Conservation (phyloP, 37 sponge, comb jelly and placozoan species). For the Haliclona indistincta region DNA sequence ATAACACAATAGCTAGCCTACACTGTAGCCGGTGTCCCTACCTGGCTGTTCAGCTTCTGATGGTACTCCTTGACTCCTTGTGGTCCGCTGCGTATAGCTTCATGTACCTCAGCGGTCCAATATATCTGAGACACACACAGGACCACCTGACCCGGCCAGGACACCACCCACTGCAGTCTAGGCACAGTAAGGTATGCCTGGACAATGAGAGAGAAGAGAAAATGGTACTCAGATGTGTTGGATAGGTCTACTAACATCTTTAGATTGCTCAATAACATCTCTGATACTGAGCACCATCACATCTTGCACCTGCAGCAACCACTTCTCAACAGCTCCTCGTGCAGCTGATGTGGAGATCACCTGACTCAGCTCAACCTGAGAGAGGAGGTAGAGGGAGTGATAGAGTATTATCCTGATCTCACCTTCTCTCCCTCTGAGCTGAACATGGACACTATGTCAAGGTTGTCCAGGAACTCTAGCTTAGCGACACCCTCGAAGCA, state of each 20-base stretch:
- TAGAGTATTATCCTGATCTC: not conserved
- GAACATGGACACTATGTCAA: constrained; percentile 93
- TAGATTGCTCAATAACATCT: constrained; percentile 79
- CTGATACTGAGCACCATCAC: constrained; percentile 80
- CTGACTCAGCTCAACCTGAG: constrained; percentile 67
- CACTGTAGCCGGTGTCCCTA: constrained; percentile 4
- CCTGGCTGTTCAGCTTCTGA: constrained; percentile 76
- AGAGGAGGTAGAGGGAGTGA: not conserved
- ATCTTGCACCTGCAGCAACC: constrained; percentile 97
- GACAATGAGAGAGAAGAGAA: constrained; percentile 12
- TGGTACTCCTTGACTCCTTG: constrained; percentile 92
- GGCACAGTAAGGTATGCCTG: constrained; percentile 85
- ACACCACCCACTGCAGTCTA: constrained; percentile 86
- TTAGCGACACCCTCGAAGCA: constrained; percentile 97
- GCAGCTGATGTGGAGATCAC: constrained; percentile 94
- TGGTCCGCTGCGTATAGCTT: constrained; percentile 86
- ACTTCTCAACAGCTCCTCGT: constrained; percentile 97
- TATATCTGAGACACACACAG: constrained; percentile 92
- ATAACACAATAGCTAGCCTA: too few relatives aligned
- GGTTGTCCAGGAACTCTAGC: constrained; percentile 84
- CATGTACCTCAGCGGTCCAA: constrained; percentile 98
- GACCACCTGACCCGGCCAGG: constrained; percentile 98
- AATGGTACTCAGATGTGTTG: too few relatives aligned
- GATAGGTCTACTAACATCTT: constrained; percentile 81
- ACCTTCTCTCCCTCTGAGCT: constrained; percentile 98